phyloP scores from a whole-genome alignment of 2,113 vertebrate species.

The Pica pica region DNA sequence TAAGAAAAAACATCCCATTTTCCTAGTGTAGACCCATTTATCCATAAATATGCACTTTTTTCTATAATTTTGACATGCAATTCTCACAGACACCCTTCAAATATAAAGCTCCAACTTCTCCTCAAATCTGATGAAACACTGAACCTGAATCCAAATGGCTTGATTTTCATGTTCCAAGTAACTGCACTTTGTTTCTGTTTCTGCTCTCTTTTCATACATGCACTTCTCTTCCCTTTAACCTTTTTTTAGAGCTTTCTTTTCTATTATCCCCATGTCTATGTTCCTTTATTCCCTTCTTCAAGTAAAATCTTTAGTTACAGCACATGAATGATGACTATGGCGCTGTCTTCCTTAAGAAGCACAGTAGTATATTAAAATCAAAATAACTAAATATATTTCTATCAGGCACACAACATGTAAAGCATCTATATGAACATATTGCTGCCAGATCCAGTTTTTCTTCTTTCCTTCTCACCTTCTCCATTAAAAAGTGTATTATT shows the following conservation, averaged over 20 bases:
- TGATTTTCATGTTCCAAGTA: background rate
- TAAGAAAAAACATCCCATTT: background rate
- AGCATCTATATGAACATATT: background rate
- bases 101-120: background rate
- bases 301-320: background rate
- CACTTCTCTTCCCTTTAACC: background rate
- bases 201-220: background rate
- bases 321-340: background rate
- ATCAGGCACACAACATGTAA: background rate
- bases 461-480: background rate
- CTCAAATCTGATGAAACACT: background rate
- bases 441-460: background rate
- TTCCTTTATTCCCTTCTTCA: background rate
- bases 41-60: background rate
- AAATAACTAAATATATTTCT: background rate
- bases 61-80: background rate
- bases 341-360: background rate
- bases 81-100: background rate
- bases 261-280: background rate
- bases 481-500: background rate
- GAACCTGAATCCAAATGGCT: background rate
- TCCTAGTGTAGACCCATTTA: background rate
- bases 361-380: background rate
- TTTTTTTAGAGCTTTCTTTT: background rate
- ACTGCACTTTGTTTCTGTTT: background rate